Evolutionary conservation across 2,113 vertebrate species (phyloP).

Genomic region (Perca flavescens): DNA sequence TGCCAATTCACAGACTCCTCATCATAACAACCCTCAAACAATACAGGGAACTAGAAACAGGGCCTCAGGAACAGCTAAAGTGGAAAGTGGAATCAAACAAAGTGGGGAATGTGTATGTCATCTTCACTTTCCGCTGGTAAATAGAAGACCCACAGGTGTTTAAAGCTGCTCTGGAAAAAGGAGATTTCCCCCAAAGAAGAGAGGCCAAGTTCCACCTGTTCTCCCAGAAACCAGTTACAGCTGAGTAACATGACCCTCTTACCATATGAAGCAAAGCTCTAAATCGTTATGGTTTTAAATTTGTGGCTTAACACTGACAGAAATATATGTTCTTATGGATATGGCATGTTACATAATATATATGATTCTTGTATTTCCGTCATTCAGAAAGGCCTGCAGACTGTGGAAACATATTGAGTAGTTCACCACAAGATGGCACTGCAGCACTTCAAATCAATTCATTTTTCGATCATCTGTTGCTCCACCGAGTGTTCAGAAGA

Average conservation of each 20-base stretch:
- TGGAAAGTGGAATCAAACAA: slow-evolving; percentile 20
- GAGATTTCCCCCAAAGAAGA: slow-evolving; percentile 20
- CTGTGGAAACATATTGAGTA: neutral
- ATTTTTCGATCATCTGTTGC: slow-evolving; percentile 29
- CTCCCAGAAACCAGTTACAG: slow-evolving; percentile 39
- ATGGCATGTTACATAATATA: neutral
- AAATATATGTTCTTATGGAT: neutral
- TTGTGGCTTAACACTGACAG: slow-evolving; percentile 13
- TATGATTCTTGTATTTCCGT: neutral
- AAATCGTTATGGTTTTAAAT: neutral
- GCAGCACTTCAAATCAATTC: slow-evolving; percentile 21
- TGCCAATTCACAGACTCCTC: neutral
- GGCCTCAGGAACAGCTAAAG: slow-evolving; percentile 34
- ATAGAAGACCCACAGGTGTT: slow-evolving; percentile 59
- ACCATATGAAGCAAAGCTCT: neutral
- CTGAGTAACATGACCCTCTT: slow-evolving; percentile 17
- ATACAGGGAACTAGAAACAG: neutral
- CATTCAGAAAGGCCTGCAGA: neutral
- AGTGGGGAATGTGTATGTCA: slow-evolving; percentile 34
- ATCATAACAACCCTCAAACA: neutral
- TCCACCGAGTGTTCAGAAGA: slow-evolving; percentile 56
- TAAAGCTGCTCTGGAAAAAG: slow-evolving; percentile 17
- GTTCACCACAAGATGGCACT: slow-evolving; percentile 65
- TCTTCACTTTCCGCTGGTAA: slow-evolving; percentile 50
- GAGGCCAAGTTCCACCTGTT: slow-evolving; percentile 61